Percentiles rank a stretch among this genome's conserved stretches.
These are phyloP conservation scores for Neocrepidodera transversa DNA, from an alignment of 2,888 invertebrate species.

Conservation along the genomic window DNA sequence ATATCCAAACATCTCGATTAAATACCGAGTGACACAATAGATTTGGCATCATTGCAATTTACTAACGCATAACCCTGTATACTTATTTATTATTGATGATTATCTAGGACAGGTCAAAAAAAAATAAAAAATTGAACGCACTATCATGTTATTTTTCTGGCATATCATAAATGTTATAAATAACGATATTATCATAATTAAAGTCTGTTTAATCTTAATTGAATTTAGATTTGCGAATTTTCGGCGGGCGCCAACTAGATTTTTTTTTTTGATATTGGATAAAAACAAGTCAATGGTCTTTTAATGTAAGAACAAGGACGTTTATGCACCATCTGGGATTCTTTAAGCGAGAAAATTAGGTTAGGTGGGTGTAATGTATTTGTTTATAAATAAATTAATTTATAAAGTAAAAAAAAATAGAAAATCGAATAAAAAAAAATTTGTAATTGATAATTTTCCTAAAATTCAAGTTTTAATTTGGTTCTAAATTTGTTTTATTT, in stretches of 20 bases:
- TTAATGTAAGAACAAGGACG: conserved; percentile 45
- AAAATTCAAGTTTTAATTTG: no score
- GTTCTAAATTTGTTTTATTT: no score
- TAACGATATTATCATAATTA: conserved; percentile 51
- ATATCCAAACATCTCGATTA: conserved; percentile 31
- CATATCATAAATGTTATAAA: conserved; percentile 44
- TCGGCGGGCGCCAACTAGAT: conserved; percentile 46
- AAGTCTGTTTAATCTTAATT: conserved; percentile 52
- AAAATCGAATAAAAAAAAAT: no score
- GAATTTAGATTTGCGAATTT: conserved; percentile 48
- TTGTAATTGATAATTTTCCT: no score
- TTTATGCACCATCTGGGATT: conserved; percentile 24
- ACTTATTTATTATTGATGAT: neutral
- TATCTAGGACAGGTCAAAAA: neutral
- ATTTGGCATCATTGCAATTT: neutral
- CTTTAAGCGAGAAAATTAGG: no score
- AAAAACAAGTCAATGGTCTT: conserved; percentile 52
- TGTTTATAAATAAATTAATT: no score
- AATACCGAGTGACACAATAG: conserved; percentile 20
- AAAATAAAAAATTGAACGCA: no score
- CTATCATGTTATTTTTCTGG: no score
- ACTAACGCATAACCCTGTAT: neutral
- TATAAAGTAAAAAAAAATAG: no score
- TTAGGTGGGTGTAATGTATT: no score
- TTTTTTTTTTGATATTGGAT: conserved; percentile 53